Base-by-base conservation (phyloP, 1,140 invertebrate genomes). In the Diuraphis noxia region DNA sequence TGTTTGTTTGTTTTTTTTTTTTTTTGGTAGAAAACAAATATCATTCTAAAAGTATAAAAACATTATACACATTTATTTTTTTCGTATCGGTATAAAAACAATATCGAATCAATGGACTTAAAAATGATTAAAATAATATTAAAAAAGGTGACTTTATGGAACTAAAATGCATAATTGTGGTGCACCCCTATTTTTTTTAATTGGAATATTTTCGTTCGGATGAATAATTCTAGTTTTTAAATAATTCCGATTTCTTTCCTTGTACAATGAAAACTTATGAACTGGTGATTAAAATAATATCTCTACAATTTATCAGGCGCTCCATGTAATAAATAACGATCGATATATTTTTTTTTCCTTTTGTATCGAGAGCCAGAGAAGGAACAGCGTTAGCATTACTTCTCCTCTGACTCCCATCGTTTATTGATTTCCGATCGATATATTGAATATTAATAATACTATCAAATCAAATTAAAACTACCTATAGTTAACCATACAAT, bases 111-210 rank as follows among this genome's bases (percentile, higher is more conserved):
- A 72, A 72, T 72, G 10, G 13, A 72, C 56, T n/a, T 72, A 72
- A 72, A 72, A 72, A 72, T 72, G 34, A 72, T 72, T n/a, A 72
- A 72, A n/a, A 72, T 72, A n/a, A 72, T 72, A 72, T 72, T n/a
- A 72, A 72, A 5, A 72, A 13, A 72, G 56, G n/a, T n/a, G n/a
- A n/a, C n/a, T n/a, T 72, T 72, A 72, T 72, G n/a, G 13, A 72
- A 72, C 13, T 72, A 72, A 56, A 63, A 72, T n/a, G n/a, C 19
- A n/a, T 17, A n/a, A 72, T 72, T n/a, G 30, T 72, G 4, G 13
- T 6, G 13, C 56, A 72, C 3, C 30, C 30, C 30, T 72, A 72
- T 72, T 13, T 72, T 72, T 52, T 72, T 72, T 72, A 17, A 72
- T 72, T 72, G 56, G 30, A 72, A 72, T n/a, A 72, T 17, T 5